phyloP scores from a whole-genome alignment of 2,113 vertebrate species.

The Tupaia chinensis region DNA sequence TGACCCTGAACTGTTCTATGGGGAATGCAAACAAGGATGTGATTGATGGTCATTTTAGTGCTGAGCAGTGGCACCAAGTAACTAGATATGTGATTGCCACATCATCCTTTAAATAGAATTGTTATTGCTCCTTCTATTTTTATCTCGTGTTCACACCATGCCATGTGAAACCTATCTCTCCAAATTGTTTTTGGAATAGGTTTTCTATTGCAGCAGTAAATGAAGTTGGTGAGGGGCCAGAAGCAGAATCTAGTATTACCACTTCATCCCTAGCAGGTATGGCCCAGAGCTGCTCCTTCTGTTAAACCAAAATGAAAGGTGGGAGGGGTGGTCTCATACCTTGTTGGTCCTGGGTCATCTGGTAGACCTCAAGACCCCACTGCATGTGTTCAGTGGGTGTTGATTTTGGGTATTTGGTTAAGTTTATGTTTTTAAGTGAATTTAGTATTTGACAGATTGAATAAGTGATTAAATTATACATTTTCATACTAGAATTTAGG shows the following conservation, averaged over 20 bases:
- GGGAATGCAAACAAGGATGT: slow-evolving; percentile 74
- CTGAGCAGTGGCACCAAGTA: slow-evolving; percentile 11
- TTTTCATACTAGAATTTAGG: slow-evolving; percentile 47
- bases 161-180: slow-evolving; percentile 66
- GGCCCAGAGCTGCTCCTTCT: not conserved
- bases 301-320: not conserved
- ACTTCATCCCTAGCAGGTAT: slow-evolving; percentile 84
- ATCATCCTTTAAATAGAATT: slow-evolving; percentile 66
- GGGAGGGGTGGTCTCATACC: not conserved
- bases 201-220: slow-evolving; percentile 89
- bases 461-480: not conserved
- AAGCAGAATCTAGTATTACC: slow-evolving; percentile 84
- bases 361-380: not conserved
- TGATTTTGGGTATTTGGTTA: slow-evolving; percentile 15
- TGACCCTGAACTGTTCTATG: slow-evolving; percentile 63
- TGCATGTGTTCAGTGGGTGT: not conserved
- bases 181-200: slow-evolving; percentile 80
- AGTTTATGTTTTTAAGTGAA: slow-evolving; percentile 21
- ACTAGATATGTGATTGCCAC: slow-evolving; percentile 39
- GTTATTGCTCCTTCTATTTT: slow-evolving; percentile 65
- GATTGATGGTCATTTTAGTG: slow-evolving; percentile 64
- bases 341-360: not conserved
- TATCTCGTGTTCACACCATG: slow-evolving; percentile 64
- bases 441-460: not conserved
- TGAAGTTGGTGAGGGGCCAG: slow-evolving; percentile 85